These are phyloP conservation scores for Microplitis manilae DNA, from an alignment of 2,888 invertebrate genomes.

Conservation along the genomic window DNA sequence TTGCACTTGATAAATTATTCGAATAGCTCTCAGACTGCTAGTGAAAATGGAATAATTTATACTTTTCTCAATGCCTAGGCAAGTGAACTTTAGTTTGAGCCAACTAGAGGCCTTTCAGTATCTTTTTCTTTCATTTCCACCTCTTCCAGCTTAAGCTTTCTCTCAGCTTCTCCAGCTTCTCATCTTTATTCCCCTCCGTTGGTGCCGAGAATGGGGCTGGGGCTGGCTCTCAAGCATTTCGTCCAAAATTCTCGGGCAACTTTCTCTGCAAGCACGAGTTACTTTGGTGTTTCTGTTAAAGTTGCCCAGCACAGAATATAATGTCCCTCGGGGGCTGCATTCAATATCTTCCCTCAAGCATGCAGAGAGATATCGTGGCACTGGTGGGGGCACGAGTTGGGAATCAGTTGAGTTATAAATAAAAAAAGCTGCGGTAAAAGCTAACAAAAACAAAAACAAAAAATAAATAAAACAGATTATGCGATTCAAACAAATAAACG, in stretches of 20 bases:
- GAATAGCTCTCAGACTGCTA: constrained; percentile 37
- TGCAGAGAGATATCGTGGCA: not conserved
- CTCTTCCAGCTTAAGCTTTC: not conserved
- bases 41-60: constrained; percentile 42
- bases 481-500: not conserved
- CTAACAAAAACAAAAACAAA: not conserved
- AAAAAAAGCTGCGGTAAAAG: not conserved
- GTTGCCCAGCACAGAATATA: constrained; percentile 13
- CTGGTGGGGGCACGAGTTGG: not conserved
- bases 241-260: not conserved
- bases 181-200: not conserved
- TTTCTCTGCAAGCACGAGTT: constrained; percentile 18
- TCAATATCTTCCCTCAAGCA: constrained; percentile 30
- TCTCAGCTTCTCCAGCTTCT: not conserved
- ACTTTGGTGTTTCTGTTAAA: constrained; percentile 10
- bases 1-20: constrained; percentile 43
- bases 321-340: constrained; percentile 27
- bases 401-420: not conserved
- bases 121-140: not conserved
- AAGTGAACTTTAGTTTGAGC: constrained; percentile 23
- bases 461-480: constrained; percentile 7
- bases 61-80: constrained; percentile 29
- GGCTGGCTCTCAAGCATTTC: not conserved
- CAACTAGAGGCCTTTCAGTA: not conserved
- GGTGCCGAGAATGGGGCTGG: not conserved